phyloP scores from a whole-genome alignment of 1,140 invertebrate genomes.

The Galleria mellonella region DNA sequence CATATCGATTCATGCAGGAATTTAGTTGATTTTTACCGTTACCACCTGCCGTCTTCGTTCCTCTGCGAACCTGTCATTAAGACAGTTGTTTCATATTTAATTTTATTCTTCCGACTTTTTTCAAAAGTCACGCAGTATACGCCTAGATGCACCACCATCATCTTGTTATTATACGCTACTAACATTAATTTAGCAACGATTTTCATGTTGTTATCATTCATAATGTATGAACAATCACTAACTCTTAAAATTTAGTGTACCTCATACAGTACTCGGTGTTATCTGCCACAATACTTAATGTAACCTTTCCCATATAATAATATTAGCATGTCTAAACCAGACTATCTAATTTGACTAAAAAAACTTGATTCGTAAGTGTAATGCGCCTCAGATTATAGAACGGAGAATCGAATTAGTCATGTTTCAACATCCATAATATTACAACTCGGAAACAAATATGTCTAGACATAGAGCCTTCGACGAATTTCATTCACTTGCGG shows the following conservation, averaged over 20 bases:
- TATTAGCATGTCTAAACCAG: slow-evolving; percentile 10
- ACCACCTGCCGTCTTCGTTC: slow-evolving; percentile 23
- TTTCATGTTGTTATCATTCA: slow-evolving; percentile 10
- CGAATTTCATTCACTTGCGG: slow-evolving; percentile 38
- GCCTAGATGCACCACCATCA: background rate
- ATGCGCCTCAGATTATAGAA: slow-evolving; percentile 55
- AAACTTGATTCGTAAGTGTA: slow-evolving; percentile 40
- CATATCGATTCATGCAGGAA: slow-evolving; percentile 55
- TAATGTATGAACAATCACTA: slow-evolving; percentile 3
- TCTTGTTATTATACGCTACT: slow-evolving; percentile 5
- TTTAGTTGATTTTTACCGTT: slow-evolving; percentile 56
- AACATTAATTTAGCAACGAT: slow-evolving; percentile 12
- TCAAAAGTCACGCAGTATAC: slow-evolving; percentile 23
- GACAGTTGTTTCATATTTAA: slow-evolving; percentile 27
- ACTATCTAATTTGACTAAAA: slow-evolving; percentile 35
- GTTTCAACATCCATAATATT: slow-evolving; percentile 41
- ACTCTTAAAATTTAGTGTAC: too few relatives aligned
- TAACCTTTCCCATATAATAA: too few relatives aligned
- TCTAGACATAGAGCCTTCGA: slow-evolving; percentile 13
- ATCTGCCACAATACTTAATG: too few relatives aligned
- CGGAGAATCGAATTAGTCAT: slow-evolving; percentile 49
- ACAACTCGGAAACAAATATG: slow-evolving; percentile 37
- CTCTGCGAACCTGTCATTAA: slow-evolving; percentile 29
- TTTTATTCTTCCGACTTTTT: slow-evolving; percentile 10
- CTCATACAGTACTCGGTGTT: too few relatives aligned